Conservation (phyloP, 2,113 vertebrate genomes). For the Pituophis catenifer region DNA sequence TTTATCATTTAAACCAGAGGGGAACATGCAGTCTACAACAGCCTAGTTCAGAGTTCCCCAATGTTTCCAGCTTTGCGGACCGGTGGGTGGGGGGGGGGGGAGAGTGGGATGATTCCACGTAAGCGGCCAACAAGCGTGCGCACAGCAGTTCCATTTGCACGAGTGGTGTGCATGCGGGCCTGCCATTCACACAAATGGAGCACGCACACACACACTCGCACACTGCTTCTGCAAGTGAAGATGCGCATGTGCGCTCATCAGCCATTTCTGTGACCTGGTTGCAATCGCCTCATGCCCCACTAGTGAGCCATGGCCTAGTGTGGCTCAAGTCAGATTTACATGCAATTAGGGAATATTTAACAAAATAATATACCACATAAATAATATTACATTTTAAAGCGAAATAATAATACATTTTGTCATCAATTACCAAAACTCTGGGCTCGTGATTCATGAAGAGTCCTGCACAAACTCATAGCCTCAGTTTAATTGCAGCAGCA, state of each 20-base stretch:
- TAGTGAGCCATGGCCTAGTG: too few species aligned
- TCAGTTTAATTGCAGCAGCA: neutral
- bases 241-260: too few species aligned
- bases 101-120: too few species aligned
- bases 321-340: neutral
- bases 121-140: too few species aligned
- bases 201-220: fast-evolving
- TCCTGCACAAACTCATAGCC: neutral
- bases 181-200: too few species aligned
- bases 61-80: too few species aligned
- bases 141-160: too few species aligned
- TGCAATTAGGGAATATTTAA: neutral
- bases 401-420: neutral
- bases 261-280: too few species aligned
- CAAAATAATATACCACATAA: neutral
- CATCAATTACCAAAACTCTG: neutral
- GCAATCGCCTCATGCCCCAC: too few species aligned
- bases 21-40: neutral
- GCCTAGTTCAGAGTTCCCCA: too few species aligned
- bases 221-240: too few species aligned
- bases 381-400: neutral
- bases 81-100: fast-evolving
- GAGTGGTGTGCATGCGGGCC: too few species aligned
- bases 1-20: neutral
- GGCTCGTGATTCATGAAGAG: neutral